Evolutionary conservation across 2,113 vertebrate species (phyloP).

Genomic region (Osmerus mordax): DNA sequence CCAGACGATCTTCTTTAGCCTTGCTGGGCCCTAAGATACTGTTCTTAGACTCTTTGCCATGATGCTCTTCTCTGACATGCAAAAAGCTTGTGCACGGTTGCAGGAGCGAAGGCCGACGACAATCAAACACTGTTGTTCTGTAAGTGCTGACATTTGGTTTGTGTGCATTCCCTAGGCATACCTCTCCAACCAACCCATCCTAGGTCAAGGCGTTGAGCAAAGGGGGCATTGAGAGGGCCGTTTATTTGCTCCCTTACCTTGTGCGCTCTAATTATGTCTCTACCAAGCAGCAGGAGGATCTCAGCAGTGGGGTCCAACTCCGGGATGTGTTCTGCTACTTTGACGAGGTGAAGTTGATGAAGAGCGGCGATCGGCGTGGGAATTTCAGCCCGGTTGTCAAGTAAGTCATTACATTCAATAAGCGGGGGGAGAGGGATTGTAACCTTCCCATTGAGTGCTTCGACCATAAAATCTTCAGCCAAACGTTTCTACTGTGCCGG

Average conservation of each 20-base stretch:
- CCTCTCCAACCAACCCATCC: slow-evolving; percentile 5
- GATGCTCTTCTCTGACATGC: too few relatives aligned
- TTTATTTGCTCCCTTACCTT: slow-evolving; percentile 19
- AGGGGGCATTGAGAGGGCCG: slow-evolving; percentile 6
- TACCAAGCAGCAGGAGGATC: slow-evolving; percentile 1
- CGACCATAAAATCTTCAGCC: slow-evolving; percentile 10
- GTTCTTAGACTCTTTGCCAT: too few relatives aligned
- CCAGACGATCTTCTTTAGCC: too few relatives aligned
- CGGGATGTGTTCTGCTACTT: neutral
- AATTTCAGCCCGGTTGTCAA: neutral
- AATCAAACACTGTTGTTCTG: too few relatives aligned
- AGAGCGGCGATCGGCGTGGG: neutral
- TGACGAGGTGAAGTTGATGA: neutral
- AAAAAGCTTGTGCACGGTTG: too few relatives aligned
- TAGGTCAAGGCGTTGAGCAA: slow-evolving; percentile 3
- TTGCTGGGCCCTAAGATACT: too few relatives aligned
- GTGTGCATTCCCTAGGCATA: slow-evolving; percentile 10
- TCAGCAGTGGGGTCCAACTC: too few relatives aligned
- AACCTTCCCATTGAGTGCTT: neutral
- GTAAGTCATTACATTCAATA: too few relatives aligned
- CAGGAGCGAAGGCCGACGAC: too few relatives aligned
- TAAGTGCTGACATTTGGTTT: too few relatives aligned
- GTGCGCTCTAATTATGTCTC: slow-evolving; percentile 7
- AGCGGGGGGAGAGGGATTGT: too few relatives aligned
- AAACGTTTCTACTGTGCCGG: neutral